Evolutionary conservation across 1,140 invertebrate genomes (phyloP), one percentile per base, ranked within the genome.

Genomic region (Bathynomus jamesi): DNA sequence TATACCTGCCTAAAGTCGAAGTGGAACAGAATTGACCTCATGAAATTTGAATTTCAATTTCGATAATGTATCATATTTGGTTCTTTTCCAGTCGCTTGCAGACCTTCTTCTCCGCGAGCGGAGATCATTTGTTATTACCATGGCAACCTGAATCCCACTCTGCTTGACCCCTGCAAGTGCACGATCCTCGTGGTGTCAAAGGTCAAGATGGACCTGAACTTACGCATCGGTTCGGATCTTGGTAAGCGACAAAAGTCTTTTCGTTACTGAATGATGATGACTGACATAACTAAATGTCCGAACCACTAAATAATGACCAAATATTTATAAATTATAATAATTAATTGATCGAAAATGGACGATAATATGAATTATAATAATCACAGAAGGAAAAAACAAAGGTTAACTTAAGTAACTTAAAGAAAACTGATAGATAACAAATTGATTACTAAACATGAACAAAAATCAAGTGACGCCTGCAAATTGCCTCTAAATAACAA

Each of bases 81-180:
- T 63, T 25, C 30, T 17, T n/a, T 32, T 29, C 21, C 32, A 71
- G 69, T 28, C 32, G 69, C 28, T 32, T 71, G 69, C 32, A 63
- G 61, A 17, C 40, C 64, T 61, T 61, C 65, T 29, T 40, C 30
- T 4, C 69, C 69, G n/a, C 13, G 69, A 28, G 69, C 69, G 10
- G 69, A 71, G 61, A 63, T 71, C 0, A 31, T 71, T 11, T 71
- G 69, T 63, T 71, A 71, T 63, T 46, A 32, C 31, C 24, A 40
- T 3, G 62, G 62, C 17, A 32, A 24, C 63, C 24, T 28, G 7
- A 27, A 31, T n/a, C 31, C 63, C 1, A 28, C 31, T 1, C 25
- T 25, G 7, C 21, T 71, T 3, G 69, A 71, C 27, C 25, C 69
- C 10, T 71, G 69, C 69, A 64, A 71, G 13, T 71, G 69, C 63